A percentile compares a stretch with the other conserved stretches of the same genome.
phyloP scores from a whole-genome alignment of 2,113 vertebrate species.

The Glareola pratincola region DNA sequence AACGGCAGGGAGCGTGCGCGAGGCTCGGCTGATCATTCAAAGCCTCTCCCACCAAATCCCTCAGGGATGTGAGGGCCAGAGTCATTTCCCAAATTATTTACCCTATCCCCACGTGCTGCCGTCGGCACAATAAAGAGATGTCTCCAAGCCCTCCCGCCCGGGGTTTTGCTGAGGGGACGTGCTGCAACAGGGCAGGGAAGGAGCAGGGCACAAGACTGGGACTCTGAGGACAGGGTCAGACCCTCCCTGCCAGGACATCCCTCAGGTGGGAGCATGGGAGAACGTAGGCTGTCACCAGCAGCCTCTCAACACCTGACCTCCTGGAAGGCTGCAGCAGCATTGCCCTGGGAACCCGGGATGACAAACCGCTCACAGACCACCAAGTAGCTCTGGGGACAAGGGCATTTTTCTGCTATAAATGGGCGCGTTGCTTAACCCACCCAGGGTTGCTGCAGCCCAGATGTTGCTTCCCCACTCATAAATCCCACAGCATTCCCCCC shows the following conservation, averaged over 20 bases:
- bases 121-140: neutral
- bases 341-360: neutral
- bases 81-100: neutral
- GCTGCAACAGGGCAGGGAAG: neutral
- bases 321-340: neutral
- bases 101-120: neutral
- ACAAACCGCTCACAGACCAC: neutral
- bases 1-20: slow-evolving; percentile 18
- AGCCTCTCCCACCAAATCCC: neutral
- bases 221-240: neutral
- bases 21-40: neutral
- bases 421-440: neutral
- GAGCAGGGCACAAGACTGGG: neutral
- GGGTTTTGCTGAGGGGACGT: neutral
- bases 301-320: neutral
- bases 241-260: neutral
- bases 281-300: neutral
- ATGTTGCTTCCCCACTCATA: accelerated
- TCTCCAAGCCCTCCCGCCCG: accelerated
- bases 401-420: neutral
- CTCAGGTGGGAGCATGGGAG: neutral
- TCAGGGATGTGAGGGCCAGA: neutral
- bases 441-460: neutral
- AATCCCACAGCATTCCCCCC: neutral
- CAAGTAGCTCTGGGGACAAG: neutral